Evolutionary conservation across 2,888 invertebrate genomes (phyloP).

Genomic region (Gandaritis pyraliata): DNA sequence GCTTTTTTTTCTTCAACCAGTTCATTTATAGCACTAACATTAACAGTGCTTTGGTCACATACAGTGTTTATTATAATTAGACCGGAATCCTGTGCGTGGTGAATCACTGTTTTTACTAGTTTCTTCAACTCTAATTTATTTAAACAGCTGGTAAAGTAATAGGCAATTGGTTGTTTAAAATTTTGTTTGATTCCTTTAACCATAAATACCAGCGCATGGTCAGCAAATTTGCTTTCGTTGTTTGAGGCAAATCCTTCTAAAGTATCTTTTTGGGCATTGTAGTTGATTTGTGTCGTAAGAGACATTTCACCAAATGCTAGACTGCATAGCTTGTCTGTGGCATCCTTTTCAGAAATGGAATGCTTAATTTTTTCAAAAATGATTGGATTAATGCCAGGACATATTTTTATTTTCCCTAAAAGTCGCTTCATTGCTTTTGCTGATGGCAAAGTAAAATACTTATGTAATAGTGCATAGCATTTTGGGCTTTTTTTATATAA

Average conservation of each 20-base stretch:
- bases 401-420: not conserved
- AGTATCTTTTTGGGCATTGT: not conserved
- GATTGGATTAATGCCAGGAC: not conserved
- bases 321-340: not conserved
- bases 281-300: not conserved
- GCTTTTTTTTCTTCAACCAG: not conserved
- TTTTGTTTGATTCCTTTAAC: not conserved
- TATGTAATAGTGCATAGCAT: not conserved
- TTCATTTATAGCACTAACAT: not conserved
- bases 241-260: not conserved
- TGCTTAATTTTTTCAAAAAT: not conserved
- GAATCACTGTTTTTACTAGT: not conserved
- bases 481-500: not conserved
- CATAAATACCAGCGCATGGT: constrained; percentile 1
- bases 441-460: not conserved
- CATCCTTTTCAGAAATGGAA: not conserved
- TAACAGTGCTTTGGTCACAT: not conserved
- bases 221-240: not conserved
- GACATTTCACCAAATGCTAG: not conserved
- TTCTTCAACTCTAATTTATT: not conserved
- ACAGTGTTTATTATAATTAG: not conserved
- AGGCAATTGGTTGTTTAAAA: not conserved
- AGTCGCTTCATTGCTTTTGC: not conserved
- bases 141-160: not conserved
- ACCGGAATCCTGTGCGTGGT: not conserved